phyloP scores from a whole-genome alignment of 1,140 invertebrate species.

The Drosophila eugracilis region DNA sequence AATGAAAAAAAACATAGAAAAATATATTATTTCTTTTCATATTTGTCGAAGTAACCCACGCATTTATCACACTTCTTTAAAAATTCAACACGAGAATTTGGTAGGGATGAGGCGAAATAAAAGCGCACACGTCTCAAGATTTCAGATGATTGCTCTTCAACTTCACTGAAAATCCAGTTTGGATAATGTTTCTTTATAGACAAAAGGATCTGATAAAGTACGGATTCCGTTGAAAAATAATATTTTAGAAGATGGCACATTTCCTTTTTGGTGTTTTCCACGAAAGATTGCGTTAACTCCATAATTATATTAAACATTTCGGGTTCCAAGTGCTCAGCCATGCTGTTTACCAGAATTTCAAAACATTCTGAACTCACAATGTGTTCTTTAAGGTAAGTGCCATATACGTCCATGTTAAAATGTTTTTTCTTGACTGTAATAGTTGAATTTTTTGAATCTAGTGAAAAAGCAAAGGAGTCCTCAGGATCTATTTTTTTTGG shows the following conservation, averaged over 20 bases:
- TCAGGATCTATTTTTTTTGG: neutral
- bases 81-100: slow-evolving; percentile 1
- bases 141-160: slow-evolving; percentile 8
- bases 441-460: neutral
- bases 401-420: neutral
- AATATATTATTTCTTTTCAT: neutral
- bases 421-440: neutral
- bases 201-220: slow-evolving; percentile 16
- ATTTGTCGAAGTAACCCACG: slow-evolving; percentile 6
- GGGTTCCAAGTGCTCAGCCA: slow-evolving; percentile 4
- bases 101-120: neutral
- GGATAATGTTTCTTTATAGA: slow-evolving; percentile 3
- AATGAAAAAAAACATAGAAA: neutral
- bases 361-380: slow-evolving; percentile 1
- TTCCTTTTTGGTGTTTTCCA: slow-evolving; percentile 7
- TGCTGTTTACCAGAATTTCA: neutral
- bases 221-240: slow-evolving; percentile 11
- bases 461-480: neutral
- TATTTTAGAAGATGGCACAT: slow-evolving; percentile 5
- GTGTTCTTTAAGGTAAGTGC: neutral
- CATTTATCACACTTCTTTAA: slow-evolving; percentile 10
- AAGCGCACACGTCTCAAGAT: slow-evolving; percentile 17
- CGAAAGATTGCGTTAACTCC: slow-evolving; percentile 5
- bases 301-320: slow-evolving; percentile 1
- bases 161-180: neutral